Evolutionary conservation across 2,113 vertebrate genomes (phyloP).

Genomic region (Leuciscus idus): DNA sequence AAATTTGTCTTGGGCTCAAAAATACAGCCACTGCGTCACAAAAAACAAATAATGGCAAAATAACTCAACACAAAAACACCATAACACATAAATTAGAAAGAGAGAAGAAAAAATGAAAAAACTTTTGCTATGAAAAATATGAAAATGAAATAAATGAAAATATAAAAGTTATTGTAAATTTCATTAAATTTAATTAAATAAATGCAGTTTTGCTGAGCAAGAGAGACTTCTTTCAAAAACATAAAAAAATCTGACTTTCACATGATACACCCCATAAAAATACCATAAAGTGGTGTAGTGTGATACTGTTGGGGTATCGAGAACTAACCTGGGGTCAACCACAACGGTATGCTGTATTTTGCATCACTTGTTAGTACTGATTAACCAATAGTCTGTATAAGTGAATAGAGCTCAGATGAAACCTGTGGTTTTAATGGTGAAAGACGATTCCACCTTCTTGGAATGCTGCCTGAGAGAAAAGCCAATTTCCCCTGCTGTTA

Average conservation of each 20-base stretch:
- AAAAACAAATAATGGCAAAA: too few species aligned
- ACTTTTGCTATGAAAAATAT: too few species aligned
- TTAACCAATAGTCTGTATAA: not conserved
- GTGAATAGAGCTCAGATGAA: constrained; percentile 11
- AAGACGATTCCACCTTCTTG: constrained; percentile 7
- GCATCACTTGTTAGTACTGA: constrained; percentile 9
- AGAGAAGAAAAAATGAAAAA: not conserved
- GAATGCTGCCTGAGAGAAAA: constrained; percentile 36
- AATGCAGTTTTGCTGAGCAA: not conserved
- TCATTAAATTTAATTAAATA: not conserved
- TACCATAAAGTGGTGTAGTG: not conserved
- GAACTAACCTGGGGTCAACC: not conserved
- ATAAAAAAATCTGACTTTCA: not conserved
- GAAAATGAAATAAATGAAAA: not conserved
- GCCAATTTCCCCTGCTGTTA: constrained; percentile 28
- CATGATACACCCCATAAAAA: not conserved
- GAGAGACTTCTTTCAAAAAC: not conserved
- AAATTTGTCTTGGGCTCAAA: not conserved
- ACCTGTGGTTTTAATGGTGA: constrained; percentile 7
- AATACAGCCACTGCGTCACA: too few species aligned
- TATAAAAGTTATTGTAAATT: not conserved
- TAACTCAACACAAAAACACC: too few species aligned
- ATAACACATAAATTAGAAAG: too few species aligned
- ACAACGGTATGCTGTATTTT: not conserved
- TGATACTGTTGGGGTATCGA: not conserved